Evolutionary conservation across 2,113 vertebrate genomes (phyloP).

Genomic region (Centropristis striata): DNA sequence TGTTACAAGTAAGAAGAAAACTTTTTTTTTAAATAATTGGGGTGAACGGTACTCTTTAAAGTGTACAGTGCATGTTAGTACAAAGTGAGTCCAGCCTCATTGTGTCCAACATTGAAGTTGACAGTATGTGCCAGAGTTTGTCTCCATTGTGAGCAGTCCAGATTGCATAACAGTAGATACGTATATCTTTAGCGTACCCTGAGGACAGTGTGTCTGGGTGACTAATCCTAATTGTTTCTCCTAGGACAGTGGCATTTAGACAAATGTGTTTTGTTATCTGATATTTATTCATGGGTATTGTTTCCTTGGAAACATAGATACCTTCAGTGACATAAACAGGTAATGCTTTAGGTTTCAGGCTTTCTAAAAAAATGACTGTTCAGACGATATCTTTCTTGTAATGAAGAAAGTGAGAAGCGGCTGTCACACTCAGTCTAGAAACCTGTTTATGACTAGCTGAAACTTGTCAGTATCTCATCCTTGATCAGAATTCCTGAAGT

Average conservation of each 20-base stretch:
- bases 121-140: slow-evolving; percentile 12
- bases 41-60: too few species aligned
- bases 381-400: neutral
- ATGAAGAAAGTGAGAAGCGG: neutral
- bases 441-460: neutral
- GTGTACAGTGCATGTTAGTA: neutral
- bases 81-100: neutral
- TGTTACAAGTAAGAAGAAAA: too few species aligned
- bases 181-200: neutral
- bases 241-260: neutral
- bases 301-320: slow-evolving; percentile 26
- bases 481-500: neutral
- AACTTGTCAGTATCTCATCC: neutral
- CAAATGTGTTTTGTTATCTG: slow-evolving; percentile 1
- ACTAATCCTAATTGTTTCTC: slow-evolving; percentile 12
- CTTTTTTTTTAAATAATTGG: too few species aligned
- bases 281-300: slow-evolving; percentile 25
- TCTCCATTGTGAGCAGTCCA: slow-evolving; percentile 40
- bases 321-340: neutral
- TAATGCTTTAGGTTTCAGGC: slow-evolving; percentile 25
- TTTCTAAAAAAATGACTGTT: neutral
- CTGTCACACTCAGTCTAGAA: neutral
- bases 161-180: slow-evolving; percentile 47
- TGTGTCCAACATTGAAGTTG: slow-evolving; percentile 13
- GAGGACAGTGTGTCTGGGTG: neutral